These are phyloP conservation scores for Amphipoea lucens DNA, from an alignment of 2,888 invertebrate species.

Conservation along the genomic window DNA sequence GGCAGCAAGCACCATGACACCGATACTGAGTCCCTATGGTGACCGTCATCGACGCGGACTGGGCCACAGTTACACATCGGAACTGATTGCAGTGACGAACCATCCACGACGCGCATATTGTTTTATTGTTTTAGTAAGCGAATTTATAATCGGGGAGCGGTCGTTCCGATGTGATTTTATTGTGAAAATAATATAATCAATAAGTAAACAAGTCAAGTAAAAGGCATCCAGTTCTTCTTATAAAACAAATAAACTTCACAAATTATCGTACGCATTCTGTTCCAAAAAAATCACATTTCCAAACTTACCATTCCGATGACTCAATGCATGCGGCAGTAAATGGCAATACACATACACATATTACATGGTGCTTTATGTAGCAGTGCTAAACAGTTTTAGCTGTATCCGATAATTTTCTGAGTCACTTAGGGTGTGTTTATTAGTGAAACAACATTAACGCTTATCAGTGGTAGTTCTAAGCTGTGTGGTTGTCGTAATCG, in stretches of 20 bases:
- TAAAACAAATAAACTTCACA: slow-evolving; percentile 39
- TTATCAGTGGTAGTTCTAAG: slow-evolving; percentile 81
- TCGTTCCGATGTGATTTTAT: slow-evolving; percentile 76
- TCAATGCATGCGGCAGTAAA: slow-evolving; percentile 67
- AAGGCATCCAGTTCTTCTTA: slow-evolving; percentile 12
- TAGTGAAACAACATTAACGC: slow-evolving; percentile 73
- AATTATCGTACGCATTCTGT: slow-evolving; percentile 56
- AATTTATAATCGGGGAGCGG: slow-evolving; percentile 83
- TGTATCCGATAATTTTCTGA: slow-evolving; percentile 48
- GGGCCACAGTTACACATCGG: slow-evolving; percentile 75
- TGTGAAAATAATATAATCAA: slow-evolving; percentile 38
- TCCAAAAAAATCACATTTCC: slow-evolving; percentile 61
- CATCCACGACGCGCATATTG: slow-evolving; percentile 80
- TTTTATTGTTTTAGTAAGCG: slow-evolving; percentile 85
- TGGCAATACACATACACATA: slow-evolving; percentile 64
- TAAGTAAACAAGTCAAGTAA: slow-evolving; percentile 23
- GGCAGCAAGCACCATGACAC: slow-evolving; percentile 85
- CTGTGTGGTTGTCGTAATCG: slow-evolving; percentile 79
- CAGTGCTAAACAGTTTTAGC: slow-evolving; percentile 8
- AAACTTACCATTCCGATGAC: slow-evolving; percentile 70
- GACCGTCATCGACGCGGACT: slow-evolving; percentile 71
- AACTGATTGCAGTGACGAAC: slow-evolving; percentile 82
- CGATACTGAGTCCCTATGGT: slow-evolving; percentile 85
- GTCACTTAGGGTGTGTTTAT: slow-evolving; percentile 69
- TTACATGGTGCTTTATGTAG: slow-evolving; percentile 15